Evolutionary conservation across 23 tunicate species (phyloP), one percentile per base, ranked within the genome.

Genomic region (Oikopleura dioica): DNA sequence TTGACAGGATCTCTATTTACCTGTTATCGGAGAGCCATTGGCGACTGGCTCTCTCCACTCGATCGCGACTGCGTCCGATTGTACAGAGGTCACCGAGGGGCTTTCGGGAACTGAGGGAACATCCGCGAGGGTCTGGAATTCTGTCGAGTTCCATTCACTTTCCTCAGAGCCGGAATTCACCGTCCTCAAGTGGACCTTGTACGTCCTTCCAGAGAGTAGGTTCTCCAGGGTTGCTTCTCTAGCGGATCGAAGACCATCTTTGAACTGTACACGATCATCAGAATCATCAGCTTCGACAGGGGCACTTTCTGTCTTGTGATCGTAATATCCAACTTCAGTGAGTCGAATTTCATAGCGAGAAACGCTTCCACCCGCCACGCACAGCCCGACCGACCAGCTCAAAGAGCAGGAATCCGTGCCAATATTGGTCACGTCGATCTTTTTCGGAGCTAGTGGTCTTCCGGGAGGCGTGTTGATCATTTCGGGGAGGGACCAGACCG

Each of bases 401-500:
- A 63, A 23, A 21, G 16, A 2, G 16, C 30, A 23, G 4, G 72
- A 16, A 16, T 28, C 5, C 32, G 72, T 63, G 33, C 33, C 29
- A 63, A 63, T 63, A 63, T 63, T 63, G 2, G 16, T 31, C 16
- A 63, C 26, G 2, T 23, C 26, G 33, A 63, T 63, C 26, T 63
- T 63, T 28, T 63, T 63, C 33, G 72, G 72, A 12, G 72, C 33
- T 28, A 12, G 16, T 24, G 72, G 72, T 16, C 72, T 23, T 2
- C 72, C 72, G 33, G 72, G 72, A 2, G 16, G 16, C 26, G 72
- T 63, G 2, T 23, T 63, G 4, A 24, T 31, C 26, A 63, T 12
- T 63, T 63, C 72, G 30, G 72, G 72, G 16, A 63, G 33, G 2
- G 72, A 63, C 72, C 72, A 63, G 72, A 31, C 72, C 72, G 72